Evolutionary conservation across 2,888 invertebrate genomes (phyloP).

Genomic region (Gymnoscelis rufifasciata): DNA sequence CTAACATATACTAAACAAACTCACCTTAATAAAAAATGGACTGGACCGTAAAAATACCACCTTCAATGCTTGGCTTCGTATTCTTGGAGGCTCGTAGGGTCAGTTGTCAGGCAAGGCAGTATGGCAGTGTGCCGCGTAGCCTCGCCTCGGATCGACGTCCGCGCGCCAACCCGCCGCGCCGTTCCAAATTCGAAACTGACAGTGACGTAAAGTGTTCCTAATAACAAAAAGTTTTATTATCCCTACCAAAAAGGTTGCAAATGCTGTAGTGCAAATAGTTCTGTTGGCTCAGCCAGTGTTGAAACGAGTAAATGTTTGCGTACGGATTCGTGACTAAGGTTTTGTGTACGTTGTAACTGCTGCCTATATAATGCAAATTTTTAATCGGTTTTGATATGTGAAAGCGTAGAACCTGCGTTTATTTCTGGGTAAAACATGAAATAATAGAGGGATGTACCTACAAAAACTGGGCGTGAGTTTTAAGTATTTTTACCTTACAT

Average conservation of each 20-base stretch:
- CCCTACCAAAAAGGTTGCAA: conserved; percentile 18
- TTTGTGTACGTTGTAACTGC: conserved; percentile 25
- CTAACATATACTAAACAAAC: too few species aligned
- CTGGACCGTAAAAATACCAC: conserved; percentile 21
- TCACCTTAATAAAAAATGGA: too few species aligned
- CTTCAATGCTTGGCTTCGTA: conserved; percentile 34
- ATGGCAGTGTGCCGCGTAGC: conserved; percentile 39
- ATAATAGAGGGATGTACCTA: too few species aligned
- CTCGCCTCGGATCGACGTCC: conserved; percentile 31
- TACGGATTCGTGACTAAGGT: conserved; percentile 23
- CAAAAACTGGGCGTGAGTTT: not conserved
- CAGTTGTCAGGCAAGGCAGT: conserved; percentile 26
- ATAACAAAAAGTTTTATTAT: conserved; percentile 22
- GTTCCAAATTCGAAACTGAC: conserved; percentile 31
- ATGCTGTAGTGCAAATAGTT: conserved; percentile 17
- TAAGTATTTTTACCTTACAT: conserved; percentile 1
- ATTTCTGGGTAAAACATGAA: too few species aligned
- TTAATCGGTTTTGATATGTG: not conserved
- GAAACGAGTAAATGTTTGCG: conserved; percentile 19
- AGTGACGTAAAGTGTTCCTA: conserved; percentile 29
- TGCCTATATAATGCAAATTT: conserved; percentile 11
- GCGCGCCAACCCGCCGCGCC: conserved; percentile 25
- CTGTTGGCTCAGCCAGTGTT: conserved; percentile 1
- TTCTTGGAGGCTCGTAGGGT: conserved; percentile 33
- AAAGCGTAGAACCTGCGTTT: not conserved